phyloP scores from a whole-genome alignment of 2,113 vertebrate genomes.

The Mastomys natalensis region DNA sequence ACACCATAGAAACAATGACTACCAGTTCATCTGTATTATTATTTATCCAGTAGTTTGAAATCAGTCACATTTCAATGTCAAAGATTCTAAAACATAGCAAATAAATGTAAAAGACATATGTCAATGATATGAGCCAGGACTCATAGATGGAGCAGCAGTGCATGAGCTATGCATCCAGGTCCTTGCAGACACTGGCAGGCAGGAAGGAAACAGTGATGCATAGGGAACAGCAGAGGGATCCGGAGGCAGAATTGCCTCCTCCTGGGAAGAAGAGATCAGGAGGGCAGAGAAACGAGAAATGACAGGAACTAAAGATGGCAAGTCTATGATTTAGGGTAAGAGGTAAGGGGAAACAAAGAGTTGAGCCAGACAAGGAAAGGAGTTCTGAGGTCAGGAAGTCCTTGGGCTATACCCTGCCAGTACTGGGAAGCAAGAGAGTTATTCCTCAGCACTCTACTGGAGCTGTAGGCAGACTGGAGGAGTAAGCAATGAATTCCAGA shows the following conservation, averaged over 20 bases:
- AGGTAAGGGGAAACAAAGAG: background rate
- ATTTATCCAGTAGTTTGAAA: background rate
- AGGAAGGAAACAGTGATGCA: background rate
- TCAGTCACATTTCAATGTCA: background rate
- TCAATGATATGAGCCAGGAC: background rate
- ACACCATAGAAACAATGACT: background rate
- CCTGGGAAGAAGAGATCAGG: background rate
- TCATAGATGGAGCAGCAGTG: background rate
- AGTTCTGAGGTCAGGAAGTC: too few species aligned
- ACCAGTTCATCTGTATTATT: background rate
- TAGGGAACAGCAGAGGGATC: background rate
- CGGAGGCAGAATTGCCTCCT: background rate
- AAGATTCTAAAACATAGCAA: slow-evolving; percentile 4
- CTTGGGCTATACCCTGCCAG: background rate
- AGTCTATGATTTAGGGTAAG: background rate
- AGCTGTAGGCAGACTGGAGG: background rate
- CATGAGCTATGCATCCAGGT: too few species aligned
- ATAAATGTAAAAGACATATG: background rate
- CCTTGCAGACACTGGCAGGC: background rate
- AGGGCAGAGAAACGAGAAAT: background rate
- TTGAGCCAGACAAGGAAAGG: background rate
- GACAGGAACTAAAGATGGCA: background rate
- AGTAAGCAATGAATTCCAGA: too few species aligned
- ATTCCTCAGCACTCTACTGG: too few species aligned
- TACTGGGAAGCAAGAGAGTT: background rate